phyloP scores from a whole-genome alignment of 2,113 vertebrate genomes.

The Rhynchopsitta pachyrhyncha region DNA sequence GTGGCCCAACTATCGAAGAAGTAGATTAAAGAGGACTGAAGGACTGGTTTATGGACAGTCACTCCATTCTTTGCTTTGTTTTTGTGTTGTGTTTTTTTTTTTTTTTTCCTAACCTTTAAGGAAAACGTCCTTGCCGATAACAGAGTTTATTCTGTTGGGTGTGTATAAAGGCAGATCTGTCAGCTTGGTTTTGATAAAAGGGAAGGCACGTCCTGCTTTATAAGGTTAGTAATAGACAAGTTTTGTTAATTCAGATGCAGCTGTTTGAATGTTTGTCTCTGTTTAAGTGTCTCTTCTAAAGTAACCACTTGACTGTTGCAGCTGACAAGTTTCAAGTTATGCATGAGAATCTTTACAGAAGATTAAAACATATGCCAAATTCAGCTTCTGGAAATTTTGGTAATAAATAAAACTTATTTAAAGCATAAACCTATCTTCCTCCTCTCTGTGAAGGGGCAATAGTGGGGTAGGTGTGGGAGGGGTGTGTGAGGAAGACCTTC shows the following conservation, averaged over 20 bases:
- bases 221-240: conserved; percentile 72
- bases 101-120: conserved; percentile 63
- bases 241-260: conserved; percentile 65
- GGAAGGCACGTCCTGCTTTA: conserved; percentile 71
- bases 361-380: not conserved
- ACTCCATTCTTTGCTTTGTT: conserved; percentile 51
- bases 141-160: conserved; percentile 65
- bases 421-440: conserved; percentile 50
- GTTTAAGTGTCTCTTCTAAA: conserved; percentile 51
- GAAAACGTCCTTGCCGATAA: conserved; percentile 68
- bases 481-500: fast-evolving
- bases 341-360: conserved; percentile 37
- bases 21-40: conserved; percentile 75
- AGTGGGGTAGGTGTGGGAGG: not conserved
- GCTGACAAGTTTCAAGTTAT: conserved; percentile 60
- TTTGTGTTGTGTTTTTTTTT: conserved; percentile 24
- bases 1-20: conserved; percentile 83
- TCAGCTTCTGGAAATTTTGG: conserved; percentile 64
- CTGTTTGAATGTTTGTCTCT: conserved; percentile 71
- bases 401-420: conserved; percentile 67
- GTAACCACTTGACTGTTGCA: conserved; percentile 46
- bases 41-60: conserved; percentile 66
- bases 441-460: not conserved
- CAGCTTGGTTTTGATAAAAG: conserved; percentile 69
- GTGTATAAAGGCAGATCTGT: conserved; percentile 65